These are phyloP conservation scores for Corvus hawaiiensis DNA, from an alignment of 2,113 vertebrate genomes.

Conservation along the genomic window DNA sequence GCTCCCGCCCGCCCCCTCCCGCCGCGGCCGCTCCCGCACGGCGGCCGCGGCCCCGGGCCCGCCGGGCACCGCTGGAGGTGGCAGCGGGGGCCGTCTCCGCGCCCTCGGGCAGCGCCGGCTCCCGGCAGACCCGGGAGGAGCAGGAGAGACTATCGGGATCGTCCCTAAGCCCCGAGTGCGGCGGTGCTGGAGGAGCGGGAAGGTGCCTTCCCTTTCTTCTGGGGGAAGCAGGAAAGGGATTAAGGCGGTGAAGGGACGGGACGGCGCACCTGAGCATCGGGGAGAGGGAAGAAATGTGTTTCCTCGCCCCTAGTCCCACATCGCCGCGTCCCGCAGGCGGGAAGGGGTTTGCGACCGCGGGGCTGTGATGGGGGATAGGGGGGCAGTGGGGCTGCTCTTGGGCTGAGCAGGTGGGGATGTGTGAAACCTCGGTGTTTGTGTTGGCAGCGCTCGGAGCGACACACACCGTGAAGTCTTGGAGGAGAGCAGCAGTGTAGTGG, in stretches of 20 bases:
- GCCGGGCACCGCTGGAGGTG: background rate
- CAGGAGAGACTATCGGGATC: background rate
- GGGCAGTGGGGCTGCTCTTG: background rate
- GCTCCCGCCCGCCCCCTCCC: background rate
- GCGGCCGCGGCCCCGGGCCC: background rate
- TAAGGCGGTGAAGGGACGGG: background rate
- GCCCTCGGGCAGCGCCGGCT: background rate
- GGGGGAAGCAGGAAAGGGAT: background rate
- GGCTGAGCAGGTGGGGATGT: background rate
- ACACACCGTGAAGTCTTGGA: accelerated
- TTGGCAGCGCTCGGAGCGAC: background rate
- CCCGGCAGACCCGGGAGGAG: background rate
- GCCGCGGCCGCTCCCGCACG: background rate
- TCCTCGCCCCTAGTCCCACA: accelerated
- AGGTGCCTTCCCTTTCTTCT: background rate
- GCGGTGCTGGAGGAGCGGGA: background rate
- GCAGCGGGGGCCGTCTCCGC: background rate
- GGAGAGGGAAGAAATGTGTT: background rate
- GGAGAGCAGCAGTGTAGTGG: background rate
- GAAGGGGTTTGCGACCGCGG: background rate
- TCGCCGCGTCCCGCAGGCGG: background rate
- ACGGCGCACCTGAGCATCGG: background rate
- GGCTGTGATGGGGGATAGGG: accelerated
- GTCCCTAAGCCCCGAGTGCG: background rate
- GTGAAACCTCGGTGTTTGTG: background rate